Evolutionary conservation across 64 coral and sea anemone genomes (phyloP).

Genomic region (Stichodactyla helianthus): DNA sequence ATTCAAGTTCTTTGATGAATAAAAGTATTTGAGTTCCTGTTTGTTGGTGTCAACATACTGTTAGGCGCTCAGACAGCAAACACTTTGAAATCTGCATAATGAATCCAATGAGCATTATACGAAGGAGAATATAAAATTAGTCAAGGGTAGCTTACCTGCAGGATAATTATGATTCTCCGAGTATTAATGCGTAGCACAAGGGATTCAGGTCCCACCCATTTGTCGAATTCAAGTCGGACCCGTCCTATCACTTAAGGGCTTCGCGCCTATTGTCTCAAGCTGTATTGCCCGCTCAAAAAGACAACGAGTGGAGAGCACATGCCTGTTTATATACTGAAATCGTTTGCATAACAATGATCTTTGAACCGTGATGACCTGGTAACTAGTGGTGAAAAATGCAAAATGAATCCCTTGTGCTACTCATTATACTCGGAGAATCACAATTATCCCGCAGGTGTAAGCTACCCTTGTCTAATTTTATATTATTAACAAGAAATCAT

Average conservation of each 20-base stretch:
- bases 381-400: slow-evolving; percentile 21
- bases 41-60: slow-evolving; percentile 2
- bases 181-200: slow-evolving; percentile 41
- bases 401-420: slow-evolving; percentile 33
- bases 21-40: neutral
- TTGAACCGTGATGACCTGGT: slow-evolving; percentile 27
- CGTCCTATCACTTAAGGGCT: neutral
- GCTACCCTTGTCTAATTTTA: slow-evolving; percentile 42
- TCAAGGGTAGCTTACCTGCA: slow-evolving; percentile 43
- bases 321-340: neutral
- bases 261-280: no score
- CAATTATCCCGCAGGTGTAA: slow-evolving; percentile 61
- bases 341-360: neutral
- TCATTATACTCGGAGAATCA: slow-evolving; percentile 56
- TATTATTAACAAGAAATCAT: no score
- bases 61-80: neutral
- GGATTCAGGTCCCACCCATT: slow-evolving; percentile 32
- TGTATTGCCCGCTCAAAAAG: neutral
- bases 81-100: slow-evolving; percentile 19
- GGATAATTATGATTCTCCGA: slow-evolving; percentile 59
- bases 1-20: neutral
- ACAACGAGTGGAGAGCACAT: neutral
- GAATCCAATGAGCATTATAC: slow-evolving; percentile 20
- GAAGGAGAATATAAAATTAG: slow-evolving; percentile 47
- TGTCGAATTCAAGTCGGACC: neutral